Base-by-base conservation (phyloP, 2,113 vertebrate genomes). In the Callopanchax toddi region DNA sequence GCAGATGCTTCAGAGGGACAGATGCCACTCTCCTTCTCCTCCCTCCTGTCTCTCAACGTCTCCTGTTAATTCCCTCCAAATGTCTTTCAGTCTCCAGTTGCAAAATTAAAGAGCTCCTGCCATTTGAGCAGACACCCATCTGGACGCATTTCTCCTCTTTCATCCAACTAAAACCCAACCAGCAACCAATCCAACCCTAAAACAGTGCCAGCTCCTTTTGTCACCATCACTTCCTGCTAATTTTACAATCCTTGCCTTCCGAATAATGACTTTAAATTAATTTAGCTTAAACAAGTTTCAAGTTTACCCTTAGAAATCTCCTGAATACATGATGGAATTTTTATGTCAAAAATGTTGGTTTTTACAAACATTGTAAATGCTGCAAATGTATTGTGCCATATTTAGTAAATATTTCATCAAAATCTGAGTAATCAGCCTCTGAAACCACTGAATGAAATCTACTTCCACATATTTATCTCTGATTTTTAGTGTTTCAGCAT, bases 1-100 rank as follows among this genome's bases (percentile, higher is more conserved):
- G 45, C 80, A 81, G 80, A 79, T 81, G 85, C 59, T 74, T 66
- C 42, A 72, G 72, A 76, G 71, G 82, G 59, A 57, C 49, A 71
- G 48, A 76, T 13, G 68, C 65, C 66, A 62, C 49, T 73, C 17
- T 69, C 53, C 20, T 56, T 60, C 70, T 48, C 73, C 76, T 76
- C 77, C 65, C 70, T 69, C 51, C 58, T 56, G 66, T 78, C 72
- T 67, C 56, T 68, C 64, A 67, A 22, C 75, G 58, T 67, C 53
- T 40, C 34, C 58, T 56, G 71, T 67, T 68, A 61, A 83, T 74
- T 59, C 52, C 55, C 17, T 43, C 61, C 36, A 60, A 56, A 66
- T 66, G 68, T 73, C 32, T 54, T 42, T 43, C 54, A 1, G 6
- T 58, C 36, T 34, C 46, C 9, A 22, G 23, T 60, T 18, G 23